Evolutionary conservation across 2,888 invertebrate species (phyloP).

Genomic region (Epirrhoe alternata): DNA sequence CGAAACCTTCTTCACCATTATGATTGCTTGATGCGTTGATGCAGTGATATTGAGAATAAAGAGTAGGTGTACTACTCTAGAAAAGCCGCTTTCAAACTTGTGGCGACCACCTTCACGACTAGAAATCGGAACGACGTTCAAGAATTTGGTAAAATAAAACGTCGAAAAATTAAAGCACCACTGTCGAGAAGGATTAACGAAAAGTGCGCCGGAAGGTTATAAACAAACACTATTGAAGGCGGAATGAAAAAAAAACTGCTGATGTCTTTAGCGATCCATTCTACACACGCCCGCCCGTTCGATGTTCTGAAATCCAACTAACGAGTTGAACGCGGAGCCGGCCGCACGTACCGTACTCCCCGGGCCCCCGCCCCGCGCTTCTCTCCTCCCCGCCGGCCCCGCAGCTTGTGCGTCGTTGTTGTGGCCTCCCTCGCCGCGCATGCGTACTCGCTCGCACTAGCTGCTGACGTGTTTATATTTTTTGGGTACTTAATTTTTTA

Average conservation of each 20-base stretch:
- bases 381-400: slow-evolving; percentile 50
- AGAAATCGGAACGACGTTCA: slow-evolving; percentile 81
- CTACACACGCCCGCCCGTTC: slow-evolving; percentile 84
- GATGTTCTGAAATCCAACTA: slow-evolving; percentile 85
- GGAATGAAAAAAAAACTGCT: slow-evolving; percentile 86
- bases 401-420: slow-evolving; percentile 61
- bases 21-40: slow-evolving; percentile 76
- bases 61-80: slow-evolving; percentile 82
- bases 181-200: slow-evolving; percentile 80
- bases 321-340: slow-evolving; percentile 59
- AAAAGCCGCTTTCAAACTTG: slow-evolving; percentile 85
- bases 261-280: slow-evolving; percentile 84
- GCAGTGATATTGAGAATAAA: slow-evolving; percentile 72
- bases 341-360: slow-evolving; percentile 55
- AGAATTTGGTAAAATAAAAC: slow-evolving; percentile 65
- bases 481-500: slow-evolving; percentile 73
- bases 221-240: slow-evolving; percentile 84
- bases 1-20: slow-evolving; percentile 85
- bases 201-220: slow-evolving; percentile 79
- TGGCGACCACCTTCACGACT: slow-evolving; percentile 82
- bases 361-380: slow-evolving; percentile 54
- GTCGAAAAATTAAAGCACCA: slow-evolving; percentile 75
- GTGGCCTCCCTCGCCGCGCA: slow-evolving; percentile 73
- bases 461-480: slow-evolving; percentile 83
- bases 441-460: slow-evolving; percentile 74